Evolutionary conservation across 2,797 vertebrate genomes (phyloP), one percentile per base, ranked within the genome.

Genomic region (Neopelma chrysocephalum): DNA sequence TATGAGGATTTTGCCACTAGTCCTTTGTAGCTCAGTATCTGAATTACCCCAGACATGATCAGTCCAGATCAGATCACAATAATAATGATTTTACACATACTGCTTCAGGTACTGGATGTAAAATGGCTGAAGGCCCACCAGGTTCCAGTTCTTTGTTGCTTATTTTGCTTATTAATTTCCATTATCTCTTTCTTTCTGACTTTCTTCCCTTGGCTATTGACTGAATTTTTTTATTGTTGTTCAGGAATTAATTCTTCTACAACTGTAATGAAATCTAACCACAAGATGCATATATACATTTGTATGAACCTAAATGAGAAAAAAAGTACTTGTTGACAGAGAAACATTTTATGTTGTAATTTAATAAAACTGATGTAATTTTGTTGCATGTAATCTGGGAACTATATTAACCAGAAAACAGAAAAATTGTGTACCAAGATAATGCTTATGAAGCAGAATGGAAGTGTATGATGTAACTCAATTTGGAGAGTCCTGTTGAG

Each of bases 381-480:
- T 71, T 92, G 54, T 81, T 87, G 11, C 72, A 20, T 76, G 71
- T 82, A 94, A 95, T 94, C 77, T 95, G 60, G 89, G 88, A 96
- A 89, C 69, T 92, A 66, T 91, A 95, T 90, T 96, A 94, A 90
- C n/a, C 61, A 96, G 61, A 93, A 96, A 96, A 87, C 40, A 90
- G 85, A 75, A 96, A 97, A 96, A 94, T 66, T 90, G 38, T 88
- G 77, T 96, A 90, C 82, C 61, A 82, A 93, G 62, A 56, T 57
- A 89, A 68, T 70, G 73, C 93, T 97, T 96, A 96, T 90, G 87
- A 95, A 94, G 92, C 56, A 90, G 84, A 96, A 96, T 87, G 77
- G 77, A 96, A 96, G 58, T 16, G 13, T 78, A 82, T 85, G 62
- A 84, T 78, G 64, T 92, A 94, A 94, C 92, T 95, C 61, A 80